These are phyloP conservation scores for Choloepus hoffmanni DNA, from an alignment of 2,113 vertebrate species.

Conservation along the genomic window DNA sequence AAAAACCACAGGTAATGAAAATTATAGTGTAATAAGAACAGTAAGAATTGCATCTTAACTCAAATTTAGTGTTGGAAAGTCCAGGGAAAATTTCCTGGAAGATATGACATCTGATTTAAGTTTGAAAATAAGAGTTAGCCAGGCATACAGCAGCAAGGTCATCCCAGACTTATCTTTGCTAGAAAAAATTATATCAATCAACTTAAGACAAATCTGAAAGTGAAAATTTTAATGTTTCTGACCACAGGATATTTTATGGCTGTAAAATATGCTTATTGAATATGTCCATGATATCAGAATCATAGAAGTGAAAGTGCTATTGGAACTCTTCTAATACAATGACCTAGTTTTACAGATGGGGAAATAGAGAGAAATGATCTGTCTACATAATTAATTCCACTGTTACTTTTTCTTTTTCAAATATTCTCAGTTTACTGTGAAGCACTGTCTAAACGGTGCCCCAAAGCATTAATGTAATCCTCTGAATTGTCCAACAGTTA, in stretches of 20 bases:
- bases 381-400: conserved; percentile 2
- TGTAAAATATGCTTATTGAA: conserved; percentile 20
- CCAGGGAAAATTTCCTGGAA: conserved; percentile 33
- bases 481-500: background rate
- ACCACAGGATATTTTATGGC: conserved; percentile 27
- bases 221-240: conserved; percentile 32
- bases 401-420: conserved; percentile 2
- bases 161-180: conserved; percentile 3
- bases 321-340: background rate
- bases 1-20: background rate
- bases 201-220: background rate
- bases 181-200: background rate
- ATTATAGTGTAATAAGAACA: conserved; percentile 9
- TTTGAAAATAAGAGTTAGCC: conserved; percentile 37
- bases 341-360: background rate
- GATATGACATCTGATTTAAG: background rate
- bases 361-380: background rate
- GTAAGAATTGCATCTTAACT: background rate
- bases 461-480: conserved; percentile 23
- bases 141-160: background rate
- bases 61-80: background rate
- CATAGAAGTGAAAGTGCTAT: conserved; percentile 15
- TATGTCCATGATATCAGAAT: background rate
- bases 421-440: conserved; percentile 9
- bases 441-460: background rate